These are phyloP conservation scores for Periophthalmus magnuspinnatus DNA, from an alignment of 2,797 vertebrate species.

Conservation along the genomic window DNA sequence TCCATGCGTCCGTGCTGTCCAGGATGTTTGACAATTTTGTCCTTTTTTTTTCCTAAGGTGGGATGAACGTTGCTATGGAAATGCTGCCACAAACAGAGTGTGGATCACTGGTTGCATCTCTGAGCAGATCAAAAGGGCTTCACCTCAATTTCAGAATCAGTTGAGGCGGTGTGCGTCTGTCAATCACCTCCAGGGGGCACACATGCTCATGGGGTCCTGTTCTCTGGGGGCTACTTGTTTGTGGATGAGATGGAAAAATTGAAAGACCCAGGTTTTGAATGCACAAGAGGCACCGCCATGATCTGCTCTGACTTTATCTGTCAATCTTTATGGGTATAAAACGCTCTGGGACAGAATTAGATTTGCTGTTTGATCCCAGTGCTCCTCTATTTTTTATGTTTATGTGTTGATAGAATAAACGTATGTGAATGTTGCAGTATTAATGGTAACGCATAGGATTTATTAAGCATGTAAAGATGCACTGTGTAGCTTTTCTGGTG, in stretches of 20 bases:
- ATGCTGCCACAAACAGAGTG: constrained; percentile 58
- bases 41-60: neutral
- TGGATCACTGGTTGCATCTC: constrained; percentile 54
- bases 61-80: constrained; percentile 61
- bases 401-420: neutral
- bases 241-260: constrained; percentile 41
- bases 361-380: constrained; percentile 6
- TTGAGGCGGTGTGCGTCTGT: constrained; percentile 38
- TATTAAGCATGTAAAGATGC: too few relatives aligned
- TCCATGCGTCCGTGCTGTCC: constrained; percentile 40
- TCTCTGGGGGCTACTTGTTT: constrained; percentile 44
- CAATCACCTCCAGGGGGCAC: constrained; percentile 49
- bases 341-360: constrained; percentile 31
- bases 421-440: neutral
- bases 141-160: constrained; percentile 69
- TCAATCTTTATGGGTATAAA: constrained; percentile 8
- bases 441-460: neutral
- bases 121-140: constrained; percentile 63
- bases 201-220: constrained; percentile 25
- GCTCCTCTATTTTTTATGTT: neutral
- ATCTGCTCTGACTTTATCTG: constrained; percentile 32
- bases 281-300: too few relatives aligned
- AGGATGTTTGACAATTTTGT: constrained; percentile 39
- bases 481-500: too few relatives aligned
- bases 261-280: constrained; percentile 23